These are phyloP conservation scores for Sipunculus nudus DNA, from an alignment of 2,888 invertebrate species.

Conservation along the genomic window DNA sequence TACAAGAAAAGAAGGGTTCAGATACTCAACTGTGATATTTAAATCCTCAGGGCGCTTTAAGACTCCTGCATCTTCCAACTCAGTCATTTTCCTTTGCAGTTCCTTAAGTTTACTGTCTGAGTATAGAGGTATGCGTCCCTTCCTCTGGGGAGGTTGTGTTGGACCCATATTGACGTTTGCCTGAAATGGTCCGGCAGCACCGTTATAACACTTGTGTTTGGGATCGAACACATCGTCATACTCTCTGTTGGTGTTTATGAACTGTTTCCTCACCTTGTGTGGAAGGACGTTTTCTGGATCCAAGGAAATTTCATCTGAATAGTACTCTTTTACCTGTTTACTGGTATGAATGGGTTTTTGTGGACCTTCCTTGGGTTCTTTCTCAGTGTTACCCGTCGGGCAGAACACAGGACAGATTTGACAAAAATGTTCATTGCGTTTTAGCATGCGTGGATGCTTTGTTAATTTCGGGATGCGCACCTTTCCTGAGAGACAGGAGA, in stretches of 20 bases:
- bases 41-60: constrained; percentile 6
- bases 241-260: not conserved
- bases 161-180: constrained; percentile 14
- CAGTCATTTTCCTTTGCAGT: constrained; percentile 5
- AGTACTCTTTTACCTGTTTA: no score
- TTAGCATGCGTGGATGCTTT: not conserved
- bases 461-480: not conserved
- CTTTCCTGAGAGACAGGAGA: not conserved
- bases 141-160: constrained; percentile 11
- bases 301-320: no score
- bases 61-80: constrained; percentile 10
- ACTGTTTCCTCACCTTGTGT: not conserved
- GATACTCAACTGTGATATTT: not conserved
- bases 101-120: not conserved
- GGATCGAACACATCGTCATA: constrained; percentile 12
- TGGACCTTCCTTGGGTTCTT: no score
- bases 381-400: no score
- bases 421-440: not conserved
- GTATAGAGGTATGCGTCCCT: constrained; percentile 12
- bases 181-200: constrained; percentile 2
- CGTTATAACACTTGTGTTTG: not conserved
- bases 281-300: constrained; percentile 4
- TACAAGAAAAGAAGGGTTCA: constrained; percentile 10
- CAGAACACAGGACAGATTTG: not conserved
- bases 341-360: no score